A percentile compares a stretch with the other conserved stretches of the same genome.
These are phyloP conservation scores for Eustalomyia histrio DNA, from an alignment of 2,888 invertebrate species.

Conservation along the genomic window DNA sequence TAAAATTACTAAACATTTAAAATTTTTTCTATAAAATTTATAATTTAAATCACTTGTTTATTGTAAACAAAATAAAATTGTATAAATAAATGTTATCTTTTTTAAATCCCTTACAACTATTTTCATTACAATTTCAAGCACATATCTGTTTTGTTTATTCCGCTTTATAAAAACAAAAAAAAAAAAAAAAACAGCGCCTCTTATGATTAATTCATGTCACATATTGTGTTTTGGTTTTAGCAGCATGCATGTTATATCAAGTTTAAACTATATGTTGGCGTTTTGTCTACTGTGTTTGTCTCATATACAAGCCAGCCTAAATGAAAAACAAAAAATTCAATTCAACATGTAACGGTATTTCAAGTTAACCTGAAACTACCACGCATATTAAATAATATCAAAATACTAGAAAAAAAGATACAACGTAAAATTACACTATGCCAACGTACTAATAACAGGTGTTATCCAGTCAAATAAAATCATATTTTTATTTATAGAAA, in stretches of 20 bases:
- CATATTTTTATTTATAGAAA: background rate
- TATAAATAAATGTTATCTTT: too few species aligned
- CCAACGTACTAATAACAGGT: constrained; percentile 27
- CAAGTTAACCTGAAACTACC: constrained; percentile 15
- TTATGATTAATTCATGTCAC: constrained; percentile 57
- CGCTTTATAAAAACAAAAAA: constrained; percentile 10
- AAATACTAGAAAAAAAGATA: background rate
- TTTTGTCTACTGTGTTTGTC: too few species aligned
- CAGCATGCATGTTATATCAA: background rate
- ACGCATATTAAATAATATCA: constrained; percentile 44
- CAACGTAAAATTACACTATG: background rate
- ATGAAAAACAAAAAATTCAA: background rate
- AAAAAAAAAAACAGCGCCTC: constrained; percentile 2
- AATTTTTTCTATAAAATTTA: too few species aligned
- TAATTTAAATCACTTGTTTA: too few species aligned
- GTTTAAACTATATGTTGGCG: background rate
- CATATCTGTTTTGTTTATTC: background rate
- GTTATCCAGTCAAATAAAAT: constrained; percentile 37
- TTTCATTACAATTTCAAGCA: background rate
- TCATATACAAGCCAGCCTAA: too few species aligned
- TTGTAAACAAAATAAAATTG: too few species aligned
- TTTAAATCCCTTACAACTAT: background rate
- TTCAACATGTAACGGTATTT: constrained; percentile 17
- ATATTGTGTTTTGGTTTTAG: constrained; percentile 30
- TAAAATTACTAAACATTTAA: too few species aligned